Evolutionary conservation across 2,888 invertebrate genomes (phyloP).

Genomic region (Mechanitis mazaeus): DNA sequence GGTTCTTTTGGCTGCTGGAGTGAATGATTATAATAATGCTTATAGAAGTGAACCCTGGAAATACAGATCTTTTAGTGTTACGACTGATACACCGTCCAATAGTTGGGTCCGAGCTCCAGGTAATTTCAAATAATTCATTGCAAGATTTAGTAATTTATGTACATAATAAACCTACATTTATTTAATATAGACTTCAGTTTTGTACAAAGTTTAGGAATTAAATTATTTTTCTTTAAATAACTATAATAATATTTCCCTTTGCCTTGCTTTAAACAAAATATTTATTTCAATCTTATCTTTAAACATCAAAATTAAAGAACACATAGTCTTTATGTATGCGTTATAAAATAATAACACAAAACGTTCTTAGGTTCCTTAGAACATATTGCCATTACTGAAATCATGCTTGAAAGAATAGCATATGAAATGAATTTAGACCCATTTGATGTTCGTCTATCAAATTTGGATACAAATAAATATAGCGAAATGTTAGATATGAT

Average conservation of each 20-base stretch:
- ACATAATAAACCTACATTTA: too few species aligned
- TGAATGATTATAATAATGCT: slow-evolving; percentile 68
- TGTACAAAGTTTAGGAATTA: too few species aligned
- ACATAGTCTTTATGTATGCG: too few species aligned
- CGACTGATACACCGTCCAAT: slow-evolving; percentile 80
- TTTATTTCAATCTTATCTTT: too few species aligned
- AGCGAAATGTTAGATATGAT: slow-evolving; percentile 61
- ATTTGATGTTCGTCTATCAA: slow-evolving; percentile 61
- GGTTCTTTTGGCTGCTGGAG: slow-evolving; percentile 43
- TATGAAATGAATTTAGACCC: slow-evolving; percentile 74
- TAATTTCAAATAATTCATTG: slow-evolving; percentile 35
- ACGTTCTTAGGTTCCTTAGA: slow-evolving; percentile 75
- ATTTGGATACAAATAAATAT: slow-evolving; percentile 56
- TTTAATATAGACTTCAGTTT: too few species aligned
- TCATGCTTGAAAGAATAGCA: slow-evolving; percentile 81
- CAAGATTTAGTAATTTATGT: background rate
- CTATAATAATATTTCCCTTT: too few species aligned
- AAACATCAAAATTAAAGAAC: too few species aligned
- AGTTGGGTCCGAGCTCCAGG: slow-evolving; percentile 83
- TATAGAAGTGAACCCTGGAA: slow-evolving; percentile 76
- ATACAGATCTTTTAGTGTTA: slow-evolving; percentile 55
- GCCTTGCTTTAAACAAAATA: too few species aligned
- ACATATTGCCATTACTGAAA: slow-evolving; percentile 78
- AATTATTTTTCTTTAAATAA: too few species aligned
- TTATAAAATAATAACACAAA: too few species aligned